phyloP scores from a whole-genome alignment of 2,797 vertebrate genomes.

The Gorsachius magnificus region DNA sequence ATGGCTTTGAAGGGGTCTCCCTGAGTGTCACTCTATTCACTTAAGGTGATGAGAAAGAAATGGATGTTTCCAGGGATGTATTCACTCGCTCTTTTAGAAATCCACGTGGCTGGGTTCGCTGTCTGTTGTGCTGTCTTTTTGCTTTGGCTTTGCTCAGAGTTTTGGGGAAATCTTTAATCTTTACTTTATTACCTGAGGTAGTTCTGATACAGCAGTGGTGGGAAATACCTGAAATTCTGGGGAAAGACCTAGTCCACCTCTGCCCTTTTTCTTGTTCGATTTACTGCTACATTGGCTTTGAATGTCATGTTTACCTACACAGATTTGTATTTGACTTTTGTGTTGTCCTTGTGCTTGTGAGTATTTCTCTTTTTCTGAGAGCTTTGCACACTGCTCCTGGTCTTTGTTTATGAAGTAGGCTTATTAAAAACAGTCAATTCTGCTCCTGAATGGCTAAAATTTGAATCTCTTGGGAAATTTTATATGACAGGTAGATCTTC shows the following conservation, averaged over 20 bases:
- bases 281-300: background rate
- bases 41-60: background rate
- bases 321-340: background rate
- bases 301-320: slow-evolving; percentile 9
- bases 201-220: background rate
- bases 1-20: slow-evolving; percentile 9
- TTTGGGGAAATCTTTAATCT: background rate
- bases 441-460: background rate
- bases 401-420: background rate
- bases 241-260: background rate
- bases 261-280: background rate
- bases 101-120: background rate
- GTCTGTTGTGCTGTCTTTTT: background rate
- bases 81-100: background rate
- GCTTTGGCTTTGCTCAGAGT: background rate
- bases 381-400: background rate
- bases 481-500: background rate
- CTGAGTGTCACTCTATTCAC: background rate
- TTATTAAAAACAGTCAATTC: background rate
- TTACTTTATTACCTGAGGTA: background rate
- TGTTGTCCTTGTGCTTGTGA: background rate
- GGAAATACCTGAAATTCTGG: background rate
- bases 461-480: background rate
- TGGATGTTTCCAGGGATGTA: background rate
- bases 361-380: background rate